Percentiles rank a stretch among this genome's conserved stretches.
These are phyloP conservation scores for Tanytarsus gracilentus DNA, from an alignment of 2,888 invertebrate genomes.

Conservation along the genomic window DNA sequence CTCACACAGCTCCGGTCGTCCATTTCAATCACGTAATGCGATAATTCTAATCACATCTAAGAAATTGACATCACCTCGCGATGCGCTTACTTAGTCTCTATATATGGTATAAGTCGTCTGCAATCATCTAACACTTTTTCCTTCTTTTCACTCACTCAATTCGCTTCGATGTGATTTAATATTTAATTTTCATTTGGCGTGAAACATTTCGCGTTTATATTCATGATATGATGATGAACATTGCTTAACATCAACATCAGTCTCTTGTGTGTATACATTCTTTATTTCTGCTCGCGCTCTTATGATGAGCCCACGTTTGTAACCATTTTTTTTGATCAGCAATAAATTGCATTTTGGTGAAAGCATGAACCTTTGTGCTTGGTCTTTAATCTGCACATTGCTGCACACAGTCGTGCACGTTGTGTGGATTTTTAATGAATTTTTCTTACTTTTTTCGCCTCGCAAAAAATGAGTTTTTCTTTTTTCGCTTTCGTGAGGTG, in stretches of 20 bases:
- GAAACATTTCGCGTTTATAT: no score
- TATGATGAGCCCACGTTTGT: slow-evolving; percentile 20
- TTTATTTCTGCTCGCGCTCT: neutral
- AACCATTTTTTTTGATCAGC: slow-evolving; percentile 14
- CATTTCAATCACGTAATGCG: neutral
- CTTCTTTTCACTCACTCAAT: no score
- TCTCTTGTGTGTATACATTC: slow-evolving; percentile 4
- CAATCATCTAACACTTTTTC: neutral
- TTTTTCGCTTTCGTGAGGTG: no score
- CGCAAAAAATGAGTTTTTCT: no score
- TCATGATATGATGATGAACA: neutral
- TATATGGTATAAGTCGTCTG: no score
- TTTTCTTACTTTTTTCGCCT: no score
- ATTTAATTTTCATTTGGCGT: neutral
- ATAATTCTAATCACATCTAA: neutral
- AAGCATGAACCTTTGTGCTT: neutral
- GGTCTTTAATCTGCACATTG: no score
- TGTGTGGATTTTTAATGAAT: no score
- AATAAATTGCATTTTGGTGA: slow-evolving; percentile 22
- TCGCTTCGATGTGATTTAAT: no score
- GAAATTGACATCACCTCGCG: neutral
- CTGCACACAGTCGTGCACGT: no score
- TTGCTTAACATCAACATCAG: neutral
- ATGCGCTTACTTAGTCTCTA: neutral
- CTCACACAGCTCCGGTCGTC: neutral